Evolutionary conservation across 2,888 invertebrate genomes (phyloP).

Genomic region (Cylindroiulus punctatus): DNA sequence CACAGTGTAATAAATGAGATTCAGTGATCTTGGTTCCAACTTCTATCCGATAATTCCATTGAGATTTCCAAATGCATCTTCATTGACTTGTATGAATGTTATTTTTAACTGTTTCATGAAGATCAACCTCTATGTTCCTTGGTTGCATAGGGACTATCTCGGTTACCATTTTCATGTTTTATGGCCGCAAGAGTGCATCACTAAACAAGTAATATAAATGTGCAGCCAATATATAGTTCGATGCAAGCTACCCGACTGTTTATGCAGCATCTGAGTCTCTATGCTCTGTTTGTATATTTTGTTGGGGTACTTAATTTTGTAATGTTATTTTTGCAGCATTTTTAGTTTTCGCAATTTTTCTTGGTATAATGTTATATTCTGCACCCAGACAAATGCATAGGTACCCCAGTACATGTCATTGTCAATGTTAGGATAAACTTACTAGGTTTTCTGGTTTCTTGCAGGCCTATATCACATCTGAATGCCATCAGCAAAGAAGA

Average conservation of each 20-base stretch:
- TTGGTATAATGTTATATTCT: no score
- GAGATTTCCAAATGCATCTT: background rate
- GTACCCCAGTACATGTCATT: no score
- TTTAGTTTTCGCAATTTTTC: no score
- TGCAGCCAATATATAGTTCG: background rate
- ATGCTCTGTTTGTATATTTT: background rate
- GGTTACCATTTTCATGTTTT: no score
- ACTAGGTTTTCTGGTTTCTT: no score
- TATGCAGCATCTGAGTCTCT: background rate
- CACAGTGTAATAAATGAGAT: background rate
- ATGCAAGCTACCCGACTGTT: background rate
- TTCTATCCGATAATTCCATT: background rate
- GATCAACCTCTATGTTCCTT: background rate
- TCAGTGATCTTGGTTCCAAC: background rate
- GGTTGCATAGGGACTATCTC: background rate
- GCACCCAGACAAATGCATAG: no score
- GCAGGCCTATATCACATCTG: no score
- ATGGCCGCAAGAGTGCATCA: background rate
- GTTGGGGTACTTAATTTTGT: background rate
- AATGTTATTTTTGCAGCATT: background rate
- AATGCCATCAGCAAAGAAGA: no score
- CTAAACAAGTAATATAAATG: background rate
- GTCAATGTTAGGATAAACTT: no score
- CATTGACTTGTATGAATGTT: background rate
- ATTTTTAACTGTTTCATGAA: background rate